These are phyloP conservation scores for Diarsia dahlii DNA, from an alignment of 2,888 invertebrate species.

Conservation along the genomic window DNA sequence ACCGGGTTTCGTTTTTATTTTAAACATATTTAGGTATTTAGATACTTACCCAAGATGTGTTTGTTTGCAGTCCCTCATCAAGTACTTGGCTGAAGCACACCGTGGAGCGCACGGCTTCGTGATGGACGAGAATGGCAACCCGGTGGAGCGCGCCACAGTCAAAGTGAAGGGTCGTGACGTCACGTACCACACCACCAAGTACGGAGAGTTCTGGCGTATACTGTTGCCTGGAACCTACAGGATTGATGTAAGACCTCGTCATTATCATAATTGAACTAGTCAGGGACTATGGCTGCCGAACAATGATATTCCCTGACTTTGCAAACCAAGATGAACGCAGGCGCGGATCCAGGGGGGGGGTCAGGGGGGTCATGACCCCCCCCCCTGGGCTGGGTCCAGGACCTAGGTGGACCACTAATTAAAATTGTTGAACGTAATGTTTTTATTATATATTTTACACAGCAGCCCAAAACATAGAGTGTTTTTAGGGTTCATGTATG, in stretches of 20 bases:
- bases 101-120: conserved; percentile 97
- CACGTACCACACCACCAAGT: conserved; percentile 95
- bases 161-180: conserved; percentile 96
- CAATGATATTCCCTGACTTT: neutral
- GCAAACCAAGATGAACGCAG: no score
- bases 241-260: conserved; percentile 92
- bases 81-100: conserved; percentile 96
- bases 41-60: conserved; percentile 35
- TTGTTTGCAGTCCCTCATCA: conserved; percentile 93
- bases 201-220: conserved; percentile 99
- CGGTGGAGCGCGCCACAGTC: conserved; percentile 94
- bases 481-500: no score
- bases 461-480: no score
- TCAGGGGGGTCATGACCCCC: no score
- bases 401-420: no score
- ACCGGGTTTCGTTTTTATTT: no score
- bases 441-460: no score
- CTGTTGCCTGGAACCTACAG: conserved; percentile 96
- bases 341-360: no score
- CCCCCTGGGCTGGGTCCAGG: no score
- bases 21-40: conserved; percentile 8
- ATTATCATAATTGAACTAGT: neutral
- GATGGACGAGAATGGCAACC: conserved; percentile 94
- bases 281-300: neutral
- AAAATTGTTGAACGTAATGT: no score